Percentiles rank a stretch among this genome's conserved stretches.
Conservation (phyloP, 2,888 invertebrate species). For the Aproaerema taeniolella region DNA sequence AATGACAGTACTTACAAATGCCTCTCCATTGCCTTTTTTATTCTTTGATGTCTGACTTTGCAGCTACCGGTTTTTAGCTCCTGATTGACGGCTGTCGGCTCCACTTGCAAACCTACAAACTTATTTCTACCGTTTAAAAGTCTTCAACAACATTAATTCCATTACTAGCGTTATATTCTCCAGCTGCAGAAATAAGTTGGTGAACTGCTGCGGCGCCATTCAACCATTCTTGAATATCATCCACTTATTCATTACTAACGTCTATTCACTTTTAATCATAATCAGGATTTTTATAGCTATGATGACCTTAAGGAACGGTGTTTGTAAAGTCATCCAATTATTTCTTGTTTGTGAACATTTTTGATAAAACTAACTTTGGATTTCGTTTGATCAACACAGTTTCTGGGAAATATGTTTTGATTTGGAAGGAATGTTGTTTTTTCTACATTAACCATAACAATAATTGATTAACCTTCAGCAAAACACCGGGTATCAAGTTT, state of each 20-base stretch:
- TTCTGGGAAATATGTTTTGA: too few species aligned
- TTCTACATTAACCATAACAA: too few species aligned
- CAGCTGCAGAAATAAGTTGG: slow-evolving; percentile 22
- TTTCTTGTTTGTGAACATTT: too few species aligned
- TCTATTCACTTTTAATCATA: slow-evolving; percentile 70
- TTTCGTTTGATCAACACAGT: too few species aligned
- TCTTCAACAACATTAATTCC: slow-evolving; percentile 8
- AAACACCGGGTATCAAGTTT: too few species aligned
- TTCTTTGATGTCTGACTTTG: slow-evolving; percentile 64
- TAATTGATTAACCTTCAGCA: too few species aligned
- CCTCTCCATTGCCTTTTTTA: slow-evolving; percentile 62
- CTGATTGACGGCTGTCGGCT: slow-evolving; percentile 77
- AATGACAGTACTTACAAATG: slow-evolving; percentile 11
- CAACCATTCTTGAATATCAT: slow-evolving; percentile 72
- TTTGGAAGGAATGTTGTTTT: too few species aligned
- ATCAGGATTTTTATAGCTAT: slow-evolving; percentile 12
- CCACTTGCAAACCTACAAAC: slow-evolving; percentile 51
- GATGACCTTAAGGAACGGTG: slow-evolving; percentile 5
- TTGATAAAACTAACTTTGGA: too few species aligned
- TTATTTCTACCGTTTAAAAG: slow-evolving; percentile 24
- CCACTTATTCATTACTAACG: slow-evolving; percentile 70
- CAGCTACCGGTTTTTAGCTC: slow-evolving; percentile 75
- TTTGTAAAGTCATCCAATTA: slow-evolving; percentile 10
- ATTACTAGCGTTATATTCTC: slow-evolving; percentile 14
- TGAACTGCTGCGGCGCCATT: slow-evolving; percentile 66